A percentile compares a stretch with the other conserved stretches of the same genome.
These are phyloP conservation scores for Bombus picipes DNA, from an alignment of 1,140 invertebrate genomes.

Conservation along the genomic window DNA sequence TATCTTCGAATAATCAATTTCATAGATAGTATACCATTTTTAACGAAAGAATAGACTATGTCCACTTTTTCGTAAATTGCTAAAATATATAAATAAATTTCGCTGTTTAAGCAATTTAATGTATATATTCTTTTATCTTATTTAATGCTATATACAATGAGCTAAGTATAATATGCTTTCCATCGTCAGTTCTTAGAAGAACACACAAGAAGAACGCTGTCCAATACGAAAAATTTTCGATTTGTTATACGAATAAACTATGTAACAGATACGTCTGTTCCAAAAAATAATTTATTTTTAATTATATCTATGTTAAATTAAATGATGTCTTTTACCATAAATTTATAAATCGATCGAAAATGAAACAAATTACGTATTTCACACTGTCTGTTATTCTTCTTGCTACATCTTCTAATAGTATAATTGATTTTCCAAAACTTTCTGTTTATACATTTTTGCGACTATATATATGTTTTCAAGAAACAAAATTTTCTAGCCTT, in stretches of 20 bases:
- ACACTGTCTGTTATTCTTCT: conserved; percentile 50
- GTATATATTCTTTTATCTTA: conserved; percentile 31
- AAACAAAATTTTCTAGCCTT: conserved; percentile 9
- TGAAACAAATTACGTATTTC: conserved; percentile 26
- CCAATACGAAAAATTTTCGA: conserved; percentile 34
- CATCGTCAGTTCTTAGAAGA: conserved; percentile 52
- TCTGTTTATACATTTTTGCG: conserved; percentile 37
- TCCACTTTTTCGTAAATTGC: conserved; percentile 41
- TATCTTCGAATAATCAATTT: conserved; percentile 44
- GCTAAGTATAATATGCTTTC: conserved; percentile 31
- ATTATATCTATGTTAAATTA: conserved; percentile 39
- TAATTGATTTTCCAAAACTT: conserved; percentile 13
- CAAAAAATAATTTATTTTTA: conserved; percentile 23
- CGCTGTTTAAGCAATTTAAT: conserved; percentile 29
- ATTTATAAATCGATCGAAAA: conserved; percentile 7
- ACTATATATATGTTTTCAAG: conserved; percentile 27
- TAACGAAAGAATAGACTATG: conserved; percentile 37
- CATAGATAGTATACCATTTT: conserved; percentile 44
- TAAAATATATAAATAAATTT: conserved; percentile 54
- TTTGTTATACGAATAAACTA: conserved; percentile 24
- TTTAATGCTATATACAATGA: conserved; percentile 53
- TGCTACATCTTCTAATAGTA: conserved; percentile 59
- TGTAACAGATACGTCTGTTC: conserved; percentile 43
- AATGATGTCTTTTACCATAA: conserved; percentile 32
- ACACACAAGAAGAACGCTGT: conserved; percentile 52